Evolutionary conservation across 2,113 vertebrate genomes (phyloP).

Genomic region (Picathartes gymnocephalus): DNA sequence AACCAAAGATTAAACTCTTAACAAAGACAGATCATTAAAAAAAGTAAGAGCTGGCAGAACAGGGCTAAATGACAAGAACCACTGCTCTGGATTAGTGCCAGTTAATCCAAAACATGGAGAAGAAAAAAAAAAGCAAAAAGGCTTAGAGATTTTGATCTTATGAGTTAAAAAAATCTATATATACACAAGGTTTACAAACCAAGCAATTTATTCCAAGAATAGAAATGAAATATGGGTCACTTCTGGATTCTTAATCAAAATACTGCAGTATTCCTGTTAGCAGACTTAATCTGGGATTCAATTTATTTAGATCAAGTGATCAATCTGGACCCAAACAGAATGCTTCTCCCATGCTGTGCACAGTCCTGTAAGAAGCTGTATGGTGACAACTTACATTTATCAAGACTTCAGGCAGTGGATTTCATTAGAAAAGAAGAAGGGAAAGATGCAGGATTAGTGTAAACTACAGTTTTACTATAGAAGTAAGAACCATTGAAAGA

Average conservation of each 20-base stretch:
- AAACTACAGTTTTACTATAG: neutral
- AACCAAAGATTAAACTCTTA: neutral
- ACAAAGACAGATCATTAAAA: neutral
- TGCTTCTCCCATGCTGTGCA: neutral
- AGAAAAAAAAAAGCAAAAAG: neutral
- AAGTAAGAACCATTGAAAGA: neutral
- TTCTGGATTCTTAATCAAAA: conserved; percentile 56
- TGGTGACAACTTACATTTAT: neutral
- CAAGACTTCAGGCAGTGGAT: neutral
- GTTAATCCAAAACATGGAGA: conserved; percentile 26
- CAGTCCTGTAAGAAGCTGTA: neutral
- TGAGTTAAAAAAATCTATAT: conserved; percentile 7
- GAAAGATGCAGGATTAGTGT: neutral
- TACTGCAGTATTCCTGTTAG: neutral
- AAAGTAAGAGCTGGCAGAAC: neutral
- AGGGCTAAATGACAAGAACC: conserved; percentile 18
- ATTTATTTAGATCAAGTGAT: conserved; percentile 33
- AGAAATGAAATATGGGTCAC: conserved; percentile 36
- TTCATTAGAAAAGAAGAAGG: neutral
- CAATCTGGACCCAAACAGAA: neutral
- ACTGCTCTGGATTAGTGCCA: neutral
- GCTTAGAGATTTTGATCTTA: conserved; percentile 40
- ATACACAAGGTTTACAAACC: conserved; percentile 39
- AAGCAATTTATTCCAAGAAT: conserved; percentile 43
- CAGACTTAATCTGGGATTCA: conserved; percentile 32